phyloP scores from a whole-genome alignment of 2,888 invertebrate species.

The Geotrupes spiniger region DNA sequence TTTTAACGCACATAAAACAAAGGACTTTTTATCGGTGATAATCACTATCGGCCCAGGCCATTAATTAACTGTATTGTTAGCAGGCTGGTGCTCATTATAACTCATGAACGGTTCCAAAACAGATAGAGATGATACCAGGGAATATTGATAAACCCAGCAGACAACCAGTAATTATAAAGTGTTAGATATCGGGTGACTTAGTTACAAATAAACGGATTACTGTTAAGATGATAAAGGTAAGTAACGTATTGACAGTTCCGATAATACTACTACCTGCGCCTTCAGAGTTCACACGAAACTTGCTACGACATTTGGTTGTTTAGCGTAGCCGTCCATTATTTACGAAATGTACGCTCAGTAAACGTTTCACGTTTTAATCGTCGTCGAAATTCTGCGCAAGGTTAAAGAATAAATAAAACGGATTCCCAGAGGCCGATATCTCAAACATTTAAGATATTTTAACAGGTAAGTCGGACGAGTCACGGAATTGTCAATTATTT shows the following conservation, averaged over 20 bases:
- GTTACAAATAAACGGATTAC: constrained; percentile 3
- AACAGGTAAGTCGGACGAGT: constrained; percentile 1
- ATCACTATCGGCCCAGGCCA: constrained; percentile 22
- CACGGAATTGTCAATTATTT: constrained; percentile 7
- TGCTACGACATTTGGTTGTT: too few relatives aligned
- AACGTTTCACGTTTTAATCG: too few relatives aligned
- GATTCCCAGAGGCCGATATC: constrained; percentile 1
- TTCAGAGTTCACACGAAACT: too few relatives aligned
- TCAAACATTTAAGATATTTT: constrained; percentile 4
- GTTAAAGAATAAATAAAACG: too few relatives aligned
- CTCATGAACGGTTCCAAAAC: constrained; percentile 25
- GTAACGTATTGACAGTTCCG: constrained; percentile 12
- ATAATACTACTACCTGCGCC: constrained; percentile 1
- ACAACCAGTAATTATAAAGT: constrained; percentile 36
- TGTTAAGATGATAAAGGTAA: constrained; percentile 4
- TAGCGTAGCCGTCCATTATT: too few relatives aligned
- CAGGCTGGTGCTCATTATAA: constrained; percentile 37
- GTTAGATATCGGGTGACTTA: constrained; percentile 18
- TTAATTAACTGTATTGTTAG: constrained; percentile 39
- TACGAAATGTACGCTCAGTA: too few relatives aligned
- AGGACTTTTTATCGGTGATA: constrained; percentile 23
- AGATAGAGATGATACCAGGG: constrained; percentile 33
- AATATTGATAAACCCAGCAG: constrained; percentile 32
- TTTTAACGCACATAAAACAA: too few relatives aligned
- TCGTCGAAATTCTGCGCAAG: too few relatives aligned